Conservation (phyloP, 2,888 invertebrate species). For the Drosophila longiperda region DNA sequence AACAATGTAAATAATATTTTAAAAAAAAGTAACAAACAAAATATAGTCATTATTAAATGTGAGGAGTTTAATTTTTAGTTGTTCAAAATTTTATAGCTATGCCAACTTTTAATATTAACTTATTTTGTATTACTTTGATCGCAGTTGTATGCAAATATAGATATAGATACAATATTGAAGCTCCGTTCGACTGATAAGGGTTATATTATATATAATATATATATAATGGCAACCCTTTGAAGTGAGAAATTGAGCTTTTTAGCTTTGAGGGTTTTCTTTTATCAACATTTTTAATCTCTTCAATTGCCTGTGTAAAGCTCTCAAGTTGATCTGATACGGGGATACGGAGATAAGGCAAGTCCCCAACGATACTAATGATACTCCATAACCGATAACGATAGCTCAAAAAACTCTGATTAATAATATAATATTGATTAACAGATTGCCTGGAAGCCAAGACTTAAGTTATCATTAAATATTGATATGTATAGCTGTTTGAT, state of each 20-base stretch:
- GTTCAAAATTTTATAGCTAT: background rate
- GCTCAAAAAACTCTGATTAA: background rate
- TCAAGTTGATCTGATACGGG: background rate
- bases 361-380: background rate
- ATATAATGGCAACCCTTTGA: background rate
- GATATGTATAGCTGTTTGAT: background rate
- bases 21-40: too few relatives aligned
- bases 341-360: background rate
- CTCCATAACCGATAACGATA: background rate
- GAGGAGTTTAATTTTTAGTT: background rate
- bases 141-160: background rate
- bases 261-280: background rate
- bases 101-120: background rate
- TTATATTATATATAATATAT: too few relatives aligned
- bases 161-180: background rate
- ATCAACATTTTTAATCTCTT: background rate
- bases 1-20: too few relatives aligned
- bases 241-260: background rate
- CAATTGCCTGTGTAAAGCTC: slow-evolving; percentile 10
- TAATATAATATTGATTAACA: background rate
- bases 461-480: background rate
- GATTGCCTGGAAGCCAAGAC: background rate
- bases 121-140: background rate
- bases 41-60: background rate
- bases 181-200: background rate